A percentile compares a stretch with the other conserved stretches of the same genome.
These are phyloP conservation scores for Zygaena filipendulae DNA, from an alignment of 2,888 invertebrate genomes.

Conservation along the genomic window DNA sequence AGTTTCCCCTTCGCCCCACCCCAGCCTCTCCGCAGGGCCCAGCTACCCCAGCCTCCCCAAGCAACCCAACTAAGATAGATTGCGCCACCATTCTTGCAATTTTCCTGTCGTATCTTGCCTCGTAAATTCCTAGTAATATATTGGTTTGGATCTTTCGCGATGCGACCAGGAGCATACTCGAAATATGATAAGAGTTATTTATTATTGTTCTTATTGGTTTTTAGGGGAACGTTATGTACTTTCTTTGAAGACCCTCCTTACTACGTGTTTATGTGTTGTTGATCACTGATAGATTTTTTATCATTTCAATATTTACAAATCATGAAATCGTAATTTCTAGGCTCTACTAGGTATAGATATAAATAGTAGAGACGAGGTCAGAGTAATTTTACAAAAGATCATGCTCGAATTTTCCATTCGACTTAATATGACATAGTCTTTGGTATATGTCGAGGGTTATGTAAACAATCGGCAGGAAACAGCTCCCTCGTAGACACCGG, in stretches of 20 bases:
- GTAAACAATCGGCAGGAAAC: constrained; percentile 59
- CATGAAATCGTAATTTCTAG: too few relatives aligned
- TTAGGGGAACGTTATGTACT: constrained; percentile 39
- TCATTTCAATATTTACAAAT: too few relatives aligned
- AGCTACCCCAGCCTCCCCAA: constrained; percentile 54
- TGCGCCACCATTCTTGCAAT: constrained; percentile 93
- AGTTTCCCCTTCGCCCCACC: constrained; percentile 57
- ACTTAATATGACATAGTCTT: too few relatives aligned
- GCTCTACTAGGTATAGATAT: too few relatives aligned
- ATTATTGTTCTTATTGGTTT: constrained; percentile 70
- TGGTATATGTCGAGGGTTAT: constrained; percentile 46
- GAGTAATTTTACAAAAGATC: too few relatives aligned
- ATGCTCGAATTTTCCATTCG: too few relatives aligned
- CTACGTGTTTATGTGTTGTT: background rate
- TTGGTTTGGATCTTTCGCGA: constrained; percentile 71
- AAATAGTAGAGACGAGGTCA: too few relatives aligned
- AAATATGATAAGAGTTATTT: constrained; percentile 70
- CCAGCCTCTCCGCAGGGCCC: constrained; percentile 35
- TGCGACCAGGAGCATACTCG: constrained; percentile 69
- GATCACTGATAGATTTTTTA: too few relatives aligned
- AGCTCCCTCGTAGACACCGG: constrained; percentile 54
- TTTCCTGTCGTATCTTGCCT: constrained; percentile 92
- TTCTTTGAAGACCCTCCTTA: too few relatives aligned
- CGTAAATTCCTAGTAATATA: constrained; percentile 89
- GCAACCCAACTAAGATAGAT: constrained; percentile 85